phyloP scores from a whole-genome alignment of 2,888 invertebrate species.

The Hartigia nigra region DNA sequence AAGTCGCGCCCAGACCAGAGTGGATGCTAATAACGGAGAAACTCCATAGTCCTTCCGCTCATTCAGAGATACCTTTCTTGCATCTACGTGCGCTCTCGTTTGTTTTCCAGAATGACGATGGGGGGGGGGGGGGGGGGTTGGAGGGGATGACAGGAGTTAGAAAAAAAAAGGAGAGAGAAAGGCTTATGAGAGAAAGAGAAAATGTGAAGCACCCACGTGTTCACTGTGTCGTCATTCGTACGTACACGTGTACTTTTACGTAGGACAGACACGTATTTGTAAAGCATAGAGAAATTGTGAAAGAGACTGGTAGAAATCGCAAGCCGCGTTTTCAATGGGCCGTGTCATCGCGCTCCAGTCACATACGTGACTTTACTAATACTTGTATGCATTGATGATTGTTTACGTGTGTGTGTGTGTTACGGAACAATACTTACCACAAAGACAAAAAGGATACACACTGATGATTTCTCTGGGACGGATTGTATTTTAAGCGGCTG shows the following conservation, averaged over 20 bases:
- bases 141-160: too few species aligned
- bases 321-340: conserved; percentile 44
- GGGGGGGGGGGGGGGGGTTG: too few species aligned
- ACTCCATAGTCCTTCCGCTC: conserved; percentile 47
- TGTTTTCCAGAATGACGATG: too few species aligned
- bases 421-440: conserved; percentile 20
- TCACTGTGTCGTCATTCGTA: not conserved
- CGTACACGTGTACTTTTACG: not conserved
- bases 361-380: conserved; percentile 20
- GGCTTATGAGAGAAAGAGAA: conserved; percentile 12
- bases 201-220: not conserved
- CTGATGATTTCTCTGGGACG: conserved; percentile 22
- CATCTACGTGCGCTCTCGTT: conserved; percentile 36
- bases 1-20: conserved; percentile 37
- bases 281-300: conserved; percentile 10
- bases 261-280: not conserved
- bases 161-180: conserved; percentile 7
- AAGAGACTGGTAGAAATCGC: not conserved
- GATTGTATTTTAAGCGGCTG: conserved; percentile 53
- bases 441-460: conserved; percentile 15
- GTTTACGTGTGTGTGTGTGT: conserved; percentile 9
- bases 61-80: conserved; percentile 52
- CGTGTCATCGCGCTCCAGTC: conserved; percentile 43
- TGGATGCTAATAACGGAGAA: conserved; percentile 58
- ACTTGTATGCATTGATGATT: not conserved